Conservation (phyloP, 2,113 vertebrate species). For the Muntiacus reevesi region DNA sequence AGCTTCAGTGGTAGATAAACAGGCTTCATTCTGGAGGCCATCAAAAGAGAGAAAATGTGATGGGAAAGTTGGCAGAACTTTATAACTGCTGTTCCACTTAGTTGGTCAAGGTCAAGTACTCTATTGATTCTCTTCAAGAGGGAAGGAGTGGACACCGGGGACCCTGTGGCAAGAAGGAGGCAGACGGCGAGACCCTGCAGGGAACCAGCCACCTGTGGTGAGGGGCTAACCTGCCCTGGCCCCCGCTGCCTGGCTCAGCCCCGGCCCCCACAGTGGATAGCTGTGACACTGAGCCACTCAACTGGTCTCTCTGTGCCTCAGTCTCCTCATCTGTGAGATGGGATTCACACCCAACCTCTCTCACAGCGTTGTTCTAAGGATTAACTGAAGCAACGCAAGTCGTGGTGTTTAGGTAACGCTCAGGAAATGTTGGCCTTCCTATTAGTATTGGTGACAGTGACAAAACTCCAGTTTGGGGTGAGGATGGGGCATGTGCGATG, state of each 20-base stretch:
- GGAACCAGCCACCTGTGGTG: background rate
- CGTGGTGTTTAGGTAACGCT: background rate
- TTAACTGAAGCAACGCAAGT: background rate
- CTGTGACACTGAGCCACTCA: background rate
- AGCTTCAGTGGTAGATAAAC: background rate
- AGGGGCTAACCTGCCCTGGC: background rate
- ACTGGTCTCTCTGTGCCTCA: background rate
- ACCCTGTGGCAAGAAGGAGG: background rate
- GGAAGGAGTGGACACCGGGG: background rate
- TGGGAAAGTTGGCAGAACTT: background rate
- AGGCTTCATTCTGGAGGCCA: background rate
- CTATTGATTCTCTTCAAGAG: background rate
- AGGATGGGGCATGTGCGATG: fast-evolving
- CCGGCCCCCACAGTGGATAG: background rate
- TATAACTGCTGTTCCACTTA: background rate
- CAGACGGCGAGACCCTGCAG: background rate
- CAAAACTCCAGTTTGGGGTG: background rate
- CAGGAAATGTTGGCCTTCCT: background rate
- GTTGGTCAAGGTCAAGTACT: background rate
- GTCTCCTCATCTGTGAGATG: background rate
- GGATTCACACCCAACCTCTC: background rate
- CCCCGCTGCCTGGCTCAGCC: background rate
- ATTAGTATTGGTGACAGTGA: background rate
- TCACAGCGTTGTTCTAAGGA: background rate
- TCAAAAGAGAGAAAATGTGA: background rate